Base-by-base conservation (phyloP, 2,888 invertebrate species). In the Phytoseiulus persimilis region DNA sequence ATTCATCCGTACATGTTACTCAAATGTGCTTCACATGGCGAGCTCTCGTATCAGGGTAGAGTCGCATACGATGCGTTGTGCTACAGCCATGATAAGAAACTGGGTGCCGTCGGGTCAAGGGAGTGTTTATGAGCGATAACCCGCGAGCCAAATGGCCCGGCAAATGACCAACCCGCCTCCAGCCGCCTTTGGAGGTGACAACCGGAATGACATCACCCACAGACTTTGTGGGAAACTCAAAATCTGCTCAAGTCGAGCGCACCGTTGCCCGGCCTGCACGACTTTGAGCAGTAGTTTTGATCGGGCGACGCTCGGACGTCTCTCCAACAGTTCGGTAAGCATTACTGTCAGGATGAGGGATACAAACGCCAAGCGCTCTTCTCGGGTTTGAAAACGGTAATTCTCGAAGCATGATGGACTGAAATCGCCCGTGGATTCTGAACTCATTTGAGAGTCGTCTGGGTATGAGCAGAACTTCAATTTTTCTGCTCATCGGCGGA, bases 61-160 rank as follows among this genome's bases (percentile, higher is more conserved):
- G 65, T 65, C 5, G 65, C 65, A 18, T 65, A 18, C 23, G 65
- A 65, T 65, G 23, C 18, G 65, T 65, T 65, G 65, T 65, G 65
- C 65, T 65, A 6, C 11, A 65, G 65, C 65, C 18, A 28, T 65
- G 65, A 65, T 65, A 65, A 65, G 65, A 65, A 65, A 65, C 65
- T 28, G 65, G 65, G 65, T 65, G 65, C 65, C 65, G 18, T 6
- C 65, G 65, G 65, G 65, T 65, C 65, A 65, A 31, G n/a, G 87
- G 87, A 87, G 87, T 87, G 87, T 87, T 87, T 87, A 87, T 32
- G 87, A 87, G 87, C 87, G 87, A 87, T 87, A 87, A 87, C 87
- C 87, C 87, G 11, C 87, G 45, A 87, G 45, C 31, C 87, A 87
- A 87, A 87, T 87, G 87, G 32, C 32, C 33, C 45, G 87, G 87